These are phyloP conservation scores for Mixornis gularis DNA, from an alignment of 2,113 vertebrate genomes.

Conservation along the genomic window DNA sequence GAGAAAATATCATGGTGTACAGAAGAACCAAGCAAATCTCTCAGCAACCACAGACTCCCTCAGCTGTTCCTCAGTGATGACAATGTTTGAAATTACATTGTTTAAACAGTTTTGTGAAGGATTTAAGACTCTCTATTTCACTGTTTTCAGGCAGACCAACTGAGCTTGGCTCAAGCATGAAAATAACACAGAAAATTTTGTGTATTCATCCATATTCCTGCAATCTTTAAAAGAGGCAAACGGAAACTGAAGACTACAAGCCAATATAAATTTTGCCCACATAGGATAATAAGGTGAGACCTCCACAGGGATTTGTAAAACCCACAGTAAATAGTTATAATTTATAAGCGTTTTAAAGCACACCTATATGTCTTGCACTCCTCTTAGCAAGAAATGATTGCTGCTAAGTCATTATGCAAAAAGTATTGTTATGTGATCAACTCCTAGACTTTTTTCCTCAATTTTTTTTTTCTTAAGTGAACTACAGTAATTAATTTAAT, in stretches of 20 bases:
- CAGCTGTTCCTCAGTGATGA: background rate
- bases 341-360: background rate
- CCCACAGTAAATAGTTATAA: background rate
- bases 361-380: background rate
- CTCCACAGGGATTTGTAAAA: background rate
- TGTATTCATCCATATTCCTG: background rate
- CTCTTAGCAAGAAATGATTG: background rate
- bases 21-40: background rate
- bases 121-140: background rate
- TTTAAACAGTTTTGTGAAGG: background rate
- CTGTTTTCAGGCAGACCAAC: background rate
- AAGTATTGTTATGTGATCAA: conserved; percentile 28
- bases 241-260: background rate
- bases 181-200: background rate
- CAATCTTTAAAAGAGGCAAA: background rate
- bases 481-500: conserved; percentile 54
- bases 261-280: background rate
- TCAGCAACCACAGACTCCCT: background rate
- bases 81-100: background rate
- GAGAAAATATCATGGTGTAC: background rate
- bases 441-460: conserved; percentile 25
- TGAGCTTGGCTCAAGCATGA: background rate
- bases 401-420: conserved; percentile 24
- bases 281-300: background rate
- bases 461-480: conserved; percentile 33